Evolutionary conservation across 2,888 invertebrate species (phyloP), one percentile per base, ranked within the genome.

Genomic region (Drosophila suboccidentalis): DNA sequence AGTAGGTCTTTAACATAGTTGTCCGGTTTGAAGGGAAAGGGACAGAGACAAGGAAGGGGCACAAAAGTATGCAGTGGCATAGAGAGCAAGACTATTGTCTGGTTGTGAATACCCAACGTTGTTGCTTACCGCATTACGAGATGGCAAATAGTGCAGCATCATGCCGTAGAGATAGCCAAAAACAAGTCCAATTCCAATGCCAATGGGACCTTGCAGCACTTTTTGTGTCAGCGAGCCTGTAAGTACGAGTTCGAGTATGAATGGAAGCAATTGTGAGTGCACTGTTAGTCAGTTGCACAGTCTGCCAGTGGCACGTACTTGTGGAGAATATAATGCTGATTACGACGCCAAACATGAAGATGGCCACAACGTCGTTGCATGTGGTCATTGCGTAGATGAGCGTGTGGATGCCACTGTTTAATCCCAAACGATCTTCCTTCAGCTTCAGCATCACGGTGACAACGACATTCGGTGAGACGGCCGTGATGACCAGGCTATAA

Each of bases 361-460:
- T 95, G 55, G 96, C 95, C 58, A 96, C 93, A 54, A 97, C 95
- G 91, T 96, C 96, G 89, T 97, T 97, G 66, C 96, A 93, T 69
- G 95, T 95, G 44, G 92, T 92, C 91, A 91, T 92, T 55, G 92
- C 92, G 78, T 92, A 92, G 50, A 97, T 94, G 54, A 97, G 92
- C 0, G 96, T 96, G 43, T 96, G 95, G 36, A 97, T 95, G 29
- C 96, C 96, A 91, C 95, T 95, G 86, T 95, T 95, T 49, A 95
- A 93, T 9, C 96, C 96, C 80, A 93, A 82, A 29, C 92, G 91
- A 72, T 93, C 92, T 72, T 95, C 95, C 87, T 95, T 94, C 19
- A 96, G 92, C 64, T 93, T 92, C 19, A 96, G 93, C 91, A 96
- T 93, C 11, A 95, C 94, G 0, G 96, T 96, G 19, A 96, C 96